Evolutionary conservation across 2,797 vertebrate genomes (phyloP).

Genomic region (Leptatherina wallacei): DNA sequence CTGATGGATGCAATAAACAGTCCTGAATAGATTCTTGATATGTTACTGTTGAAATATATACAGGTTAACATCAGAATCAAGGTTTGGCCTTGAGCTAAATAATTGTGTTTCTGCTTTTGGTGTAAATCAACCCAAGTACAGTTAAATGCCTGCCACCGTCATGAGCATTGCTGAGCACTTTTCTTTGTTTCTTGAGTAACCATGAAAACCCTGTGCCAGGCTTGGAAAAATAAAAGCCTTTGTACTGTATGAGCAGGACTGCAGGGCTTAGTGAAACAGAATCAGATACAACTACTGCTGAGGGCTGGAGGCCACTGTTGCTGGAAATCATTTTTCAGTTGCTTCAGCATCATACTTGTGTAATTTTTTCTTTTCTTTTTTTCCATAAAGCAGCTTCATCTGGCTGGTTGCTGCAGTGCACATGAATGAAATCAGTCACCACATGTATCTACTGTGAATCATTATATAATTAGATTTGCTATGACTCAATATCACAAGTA

Average conservation of each 20-base stretch:
- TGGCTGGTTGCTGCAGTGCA: conserved; percentile 8
- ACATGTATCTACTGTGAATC: conserved; percentile 21
- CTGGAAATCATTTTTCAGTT: conserved; percentile 46
- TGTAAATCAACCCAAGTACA: conserved; percentile 48
- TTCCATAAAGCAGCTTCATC: conserved; percentile 25
- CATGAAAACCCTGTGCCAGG: conserved; percentile 56
- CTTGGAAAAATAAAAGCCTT: conserved; percentile 27
- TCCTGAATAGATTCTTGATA: conserved; percentile 3
- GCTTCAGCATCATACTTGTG: conserved; percentile 22
- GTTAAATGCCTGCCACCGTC: conserved; percentile 26
- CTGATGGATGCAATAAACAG: background rate
- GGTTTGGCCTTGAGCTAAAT: conserved; percentile 1
- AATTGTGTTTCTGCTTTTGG: conserved; percentile 20
- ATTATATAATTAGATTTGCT: conserved; percentile 47
- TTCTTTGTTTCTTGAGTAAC: conserved; percentile 66
- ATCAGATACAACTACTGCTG: background rate
- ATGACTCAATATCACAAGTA: conserved; percentile 64
- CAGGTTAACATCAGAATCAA: conserved; percentile 4
- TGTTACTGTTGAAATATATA: conserved; percentile 11
- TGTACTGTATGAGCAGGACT: conserved; percentile 26
- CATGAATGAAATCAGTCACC: conserved; percentile 45
- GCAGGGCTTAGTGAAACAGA: conserved; percentile 18
- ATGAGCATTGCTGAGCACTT: conserved; percentile 30
- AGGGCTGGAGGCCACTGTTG: conserved; percentile 9
- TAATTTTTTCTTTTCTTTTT: background rate